Conservation (phyloP, 2,888 invertebrate genomes). For the Portevinia maculata region DNA sequence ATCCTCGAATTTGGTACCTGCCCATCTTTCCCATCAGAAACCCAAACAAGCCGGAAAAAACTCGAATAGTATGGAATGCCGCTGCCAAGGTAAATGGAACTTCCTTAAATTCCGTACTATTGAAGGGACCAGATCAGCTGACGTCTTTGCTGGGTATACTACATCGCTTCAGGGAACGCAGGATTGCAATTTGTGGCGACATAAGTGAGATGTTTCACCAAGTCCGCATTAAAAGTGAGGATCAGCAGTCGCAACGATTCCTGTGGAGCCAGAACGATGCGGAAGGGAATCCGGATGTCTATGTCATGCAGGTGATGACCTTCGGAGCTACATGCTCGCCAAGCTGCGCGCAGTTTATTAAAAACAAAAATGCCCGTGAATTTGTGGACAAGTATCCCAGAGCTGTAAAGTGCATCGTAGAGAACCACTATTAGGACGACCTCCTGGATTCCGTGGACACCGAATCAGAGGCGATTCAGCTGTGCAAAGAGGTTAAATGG, state of each 20-base stretch:
- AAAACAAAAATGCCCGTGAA: slow-evolving; percentile 1
- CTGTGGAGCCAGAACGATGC: slow-evolving; percentile 75
- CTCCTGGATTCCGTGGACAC: slow-evolving; percentile 75
- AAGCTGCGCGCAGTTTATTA: neutral
- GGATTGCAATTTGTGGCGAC: slow-evolving; percentile 77
- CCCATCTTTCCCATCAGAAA: slow-evolving; percentile 74
- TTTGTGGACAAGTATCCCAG: slow-evolving; percentile 35
- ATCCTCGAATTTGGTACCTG: slow-evolving; percentile 78
- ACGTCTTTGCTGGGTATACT: slow-evolving; percentile 78
- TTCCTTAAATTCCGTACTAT: slow-evolving; percentile 6
- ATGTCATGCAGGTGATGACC: slow-evolving; percentile 31
- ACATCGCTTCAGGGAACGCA: slow-evolving; percentile 78
- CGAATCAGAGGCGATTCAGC: slow-evolving; percentile 70
- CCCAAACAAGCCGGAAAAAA: slow-evolving; percentile 76
- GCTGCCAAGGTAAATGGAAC: slow-evolving; percentile 43
- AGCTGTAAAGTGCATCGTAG: slow-evolving; percentile 51
- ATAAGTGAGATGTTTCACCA: slow-evolving; percentile 77
- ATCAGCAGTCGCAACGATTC: slow-evolving; percentile 76
- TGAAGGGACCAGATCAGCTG: slow-evolving; percentile 77
- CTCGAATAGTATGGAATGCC: slow-evolving; percentile 78
- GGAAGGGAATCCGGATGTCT: slow-evolving; percentile 45
- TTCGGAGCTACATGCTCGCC: slow-evolving; percentile 8
- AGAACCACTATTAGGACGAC: slow-evolving; percentile 76
- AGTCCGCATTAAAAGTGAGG: slow-evolving; percentile 73
- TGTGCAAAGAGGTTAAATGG: slow-evolving; percentile 36